Base-by-base conservation (phyloP, 2,888 invertebrate species). In the Phyto melanocephala region DNA sequence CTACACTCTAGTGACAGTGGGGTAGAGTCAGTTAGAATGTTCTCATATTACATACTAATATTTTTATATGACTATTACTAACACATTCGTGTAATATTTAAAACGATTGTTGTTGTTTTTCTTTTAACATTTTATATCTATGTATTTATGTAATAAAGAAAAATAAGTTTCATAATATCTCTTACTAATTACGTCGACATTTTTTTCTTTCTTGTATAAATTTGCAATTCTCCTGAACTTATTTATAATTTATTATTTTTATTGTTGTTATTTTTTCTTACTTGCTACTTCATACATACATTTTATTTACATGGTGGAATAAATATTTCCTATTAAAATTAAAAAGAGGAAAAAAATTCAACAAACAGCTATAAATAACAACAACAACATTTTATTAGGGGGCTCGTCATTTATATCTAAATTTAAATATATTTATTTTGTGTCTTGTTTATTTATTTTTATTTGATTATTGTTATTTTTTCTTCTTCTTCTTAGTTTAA, bases 341-440 rank as follows among this genome's bases (percentile, higher is more conserved):
- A 28, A 20, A 1, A 20, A 33, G 28, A 22, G 8, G 6, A 22
- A 40, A 35, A 20, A 37, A 35, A 15, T 33, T 35, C n/a, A 28
- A 28, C 6, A 28, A 52, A 24, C n/a, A 52, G n/a, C 52, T 13
- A 28, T 28, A 5, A 28, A n/a, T n/a, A n/a, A n/a, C n/a, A n/a
- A 4, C 58, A 62, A 60, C 50, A 62, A 62, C 60, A 35, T 47
- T n/a, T 62, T 50, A 62, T 50, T 50, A 0, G 58, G 75, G 72
- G 75, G 75, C 75, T 75, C 75, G 75, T 58, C 75, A 28, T 37
- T 37, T 56, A 4, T 65, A 65, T 33, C 13, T 62, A 50, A 28
- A 47, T 72, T 37, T 40, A 50, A 45, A 17, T 33, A 42, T 56
- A 33, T 47, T 72, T 17, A 42, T 54, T 70, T 70, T 56, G n/a